Evolutionary conservation across 1,140 invertebrate genomes (phyloP), one percentile per base, ranked within the genome.

Genomic region (Drosophila parvula): DNA sequence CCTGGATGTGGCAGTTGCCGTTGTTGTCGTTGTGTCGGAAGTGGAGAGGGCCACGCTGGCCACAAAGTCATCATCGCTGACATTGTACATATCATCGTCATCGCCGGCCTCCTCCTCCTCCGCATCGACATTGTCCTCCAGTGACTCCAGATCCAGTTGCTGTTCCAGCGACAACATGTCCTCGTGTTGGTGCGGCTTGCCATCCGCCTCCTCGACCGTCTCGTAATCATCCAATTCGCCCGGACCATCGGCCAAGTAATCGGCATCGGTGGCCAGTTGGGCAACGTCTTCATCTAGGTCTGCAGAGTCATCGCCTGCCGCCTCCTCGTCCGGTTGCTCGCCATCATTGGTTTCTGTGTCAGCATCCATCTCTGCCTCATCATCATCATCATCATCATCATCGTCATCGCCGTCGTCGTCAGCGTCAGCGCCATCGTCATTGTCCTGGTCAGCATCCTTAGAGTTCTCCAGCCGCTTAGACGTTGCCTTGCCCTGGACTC

Each of bases 31-130:
- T 40, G 85, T 70, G 43, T 82, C 75, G 47, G 83, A 61, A 8
- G 84, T 80, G 38, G 84, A 78, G 40, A 84, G 67, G 0, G 65
- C 78, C 36, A 90, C 78, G 36, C 84, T 89, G 43, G 84, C 85
- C 67, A 89, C 84, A 81, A 89, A 89, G 63, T 89, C 84, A 84
- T 89, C 84, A 41, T 89, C 85, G 57, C 84, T 89, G 16, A 82
- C 82, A 79, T 84, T 82, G 69, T 84, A 83, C 65, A 78, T 90
- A 75, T 85, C 79, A 62, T 81, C 79, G 18, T 48, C 70, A 36
- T 81, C 75, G 22, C 22, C 62, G 12, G 74, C 70, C 6, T 53
- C 69, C 40, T 81, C 81, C 16, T 44, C 81, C 16, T 69, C 81
- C 9, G 56, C 79, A 38, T 68, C 79, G 38, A 77, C 81, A 59